A percentile compares a stretch with the other conserved stretches of the same genome.
Conservation (phyloP, 2,797 vertebrate species). For the Taenioides sp. region DNA sequence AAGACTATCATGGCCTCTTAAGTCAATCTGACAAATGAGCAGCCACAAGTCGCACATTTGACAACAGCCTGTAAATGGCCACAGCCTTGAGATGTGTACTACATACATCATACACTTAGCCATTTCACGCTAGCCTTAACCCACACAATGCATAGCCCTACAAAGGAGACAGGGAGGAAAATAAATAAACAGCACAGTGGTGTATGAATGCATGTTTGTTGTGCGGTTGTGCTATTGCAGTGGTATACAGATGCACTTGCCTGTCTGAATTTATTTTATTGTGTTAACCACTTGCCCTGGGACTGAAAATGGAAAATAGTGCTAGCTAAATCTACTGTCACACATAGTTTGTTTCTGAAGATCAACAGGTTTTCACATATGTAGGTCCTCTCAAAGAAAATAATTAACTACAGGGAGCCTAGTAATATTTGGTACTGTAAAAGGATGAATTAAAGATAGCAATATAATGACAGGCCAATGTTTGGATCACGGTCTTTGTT, state of each 20-base stretch:
- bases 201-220: slow-evolving; percentile 46
- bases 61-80: slow-evolving; percentile 38
- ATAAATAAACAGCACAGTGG: slow-evolving; percentile 29
- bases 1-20: slow-evolving; percentile 48
- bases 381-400: neutral
- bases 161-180: slow-evolving; percentile 28
- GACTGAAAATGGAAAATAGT: neutral
- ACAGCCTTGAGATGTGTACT: slow-evolving; percentile 34
- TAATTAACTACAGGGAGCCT: no score
- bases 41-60: slow-evolving; percentile 38
- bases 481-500: no score
- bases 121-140: slow-evolving; percentile 19
- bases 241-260: slow-evolving; percentile 20
- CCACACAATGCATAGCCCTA: slow-evolving; percentile 14
- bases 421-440: neutral
- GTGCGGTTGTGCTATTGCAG: slow-evolving; percentile 35
- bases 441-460: no score
- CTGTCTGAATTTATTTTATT: neutral
- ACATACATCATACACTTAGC: slow-evolving; percentile 33
- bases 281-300: neutral
- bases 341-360: neutral
- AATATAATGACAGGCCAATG: no score
- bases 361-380: neutral
- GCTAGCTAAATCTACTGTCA: neutral
- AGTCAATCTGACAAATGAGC: slow-evolving; percentile 66